phyloP scores from a whole-genome alignment of 1,140 invertebrate genomes.

The Eueides isabella region DNA sequence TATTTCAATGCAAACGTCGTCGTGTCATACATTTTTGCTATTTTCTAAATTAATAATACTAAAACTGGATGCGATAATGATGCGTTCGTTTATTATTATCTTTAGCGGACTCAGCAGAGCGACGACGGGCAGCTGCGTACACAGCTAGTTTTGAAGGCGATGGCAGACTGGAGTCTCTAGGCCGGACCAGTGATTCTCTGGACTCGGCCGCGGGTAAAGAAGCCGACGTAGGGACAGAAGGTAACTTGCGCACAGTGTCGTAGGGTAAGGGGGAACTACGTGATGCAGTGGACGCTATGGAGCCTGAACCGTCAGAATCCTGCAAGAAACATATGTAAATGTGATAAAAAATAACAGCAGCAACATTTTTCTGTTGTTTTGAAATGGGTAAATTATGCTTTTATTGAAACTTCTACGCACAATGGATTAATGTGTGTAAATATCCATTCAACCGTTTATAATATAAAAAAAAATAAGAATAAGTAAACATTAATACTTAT shows the following conservation, averaged over 20 bases:
- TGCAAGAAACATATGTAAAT: conserved; percentile 38
- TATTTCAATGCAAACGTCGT: neutral
- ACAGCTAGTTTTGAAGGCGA: conserved; percentile 84
- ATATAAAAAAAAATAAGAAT: neutral
- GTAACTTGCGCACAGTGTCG: conserved; percentile 84
- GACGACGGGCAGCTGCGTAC: conserved; percentile 81
- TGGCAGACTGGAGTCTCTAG: conserved; percentile 82
- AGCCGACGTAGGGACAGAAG: conserved; percentile 81
- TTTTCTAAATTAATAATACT: conserved; percentile 47
- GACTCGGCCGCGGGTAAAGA: conserved; percentile 78
- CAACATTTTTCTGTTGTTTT: too few species aligned
- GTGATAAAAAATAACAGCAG: too few species aligned
- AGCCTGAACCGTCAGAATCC: conserved; percentile 80
- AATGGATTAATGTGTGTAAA: neutral
- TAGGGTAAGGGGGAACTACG: conserved; percentile 73
- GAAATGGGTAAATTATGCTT: neutral
- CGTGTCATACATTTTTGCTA: neutral
- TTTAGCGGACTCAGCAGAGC: conserved; percentile 82
- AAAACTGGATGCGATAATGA: conserved; percentile 88
- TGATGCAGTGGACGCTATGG: conserved; percentile 71
- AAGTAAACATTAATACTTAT: too few species aligned
- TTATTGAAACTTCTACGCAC: neutral
- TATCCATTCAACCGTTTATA: conserved; percentile 1
- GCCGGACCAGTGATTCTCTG: conserved; percentile 74
- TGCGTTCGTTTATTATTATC: conserved; percentile 79